phyloP scores from a whole-genome alignment of 1,140 invertebrate genomes.

The Drosophila albomicans region DNA sequence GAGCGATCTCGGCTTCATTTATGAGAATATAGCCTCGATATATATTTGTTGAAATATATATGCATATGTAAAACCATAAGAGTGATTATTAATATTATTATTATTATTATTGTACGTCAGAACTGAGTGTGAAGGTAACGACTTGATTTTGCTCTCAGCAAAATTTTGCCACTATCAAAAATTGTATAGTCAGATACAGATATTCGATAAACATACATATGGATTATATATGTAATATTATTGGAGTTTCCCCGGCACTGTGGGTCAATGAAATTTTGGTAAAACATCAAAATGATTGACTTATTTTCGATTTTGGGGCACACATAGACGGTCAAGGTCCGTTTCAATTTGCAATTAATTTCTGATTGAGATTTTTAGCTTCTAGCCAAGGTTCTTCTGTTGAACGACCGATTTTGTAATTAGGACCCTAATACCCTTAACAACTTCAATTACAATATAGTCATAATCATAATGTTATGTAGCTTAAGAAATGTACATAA shows the following conservation, averaged over 20 bases:
- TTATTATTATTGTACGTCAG: conserved; percentile 17
- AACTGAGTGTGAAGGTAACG: background rate
- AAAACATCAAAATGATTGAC: conserved; percentile 26
- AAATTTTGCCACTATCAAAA: conserved; percentile 13
- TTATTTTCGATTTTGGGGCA: conserved; percentile 9
- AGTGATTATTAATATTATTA: background rate
- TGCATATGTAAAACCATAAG: conserved; percentile 12
- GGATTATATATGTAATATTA: background rate
- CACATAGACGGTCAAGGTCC: background rate
- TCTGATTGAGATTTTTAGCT: conserved; percentile 10
- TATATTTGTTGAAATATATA: background rate
- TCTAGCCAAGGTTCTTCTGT: conserved; percentile 26
- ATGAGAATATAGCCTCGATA: conserved; percentile 16
- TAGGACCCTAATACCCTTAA: conserved; percentile 43
- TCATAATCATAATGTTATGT: conserved; percentile 52
- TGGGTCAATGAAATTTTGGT: conserved; percentile 23
- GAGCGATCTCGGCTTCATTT: conserved; percentile 8
- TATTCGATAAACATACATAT: conserved; percentile 1
- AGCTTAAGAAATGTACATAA: conserved; percentile 65
- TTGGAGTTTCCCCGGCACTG: background rate
- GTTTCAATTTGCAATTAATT: background rate
- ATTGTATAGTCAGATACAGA: conserved; percentile 12
- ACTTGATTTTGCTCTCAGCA: conserved; percentile 24
- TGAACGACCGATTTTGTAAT: conserved; percentile 41
- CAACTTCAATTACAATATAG: conserved; percentile 61